Evolutionary conservation across 92 coral and sea anemone species (phyloP).

Genomic region (Montipora capitata): DNA sequence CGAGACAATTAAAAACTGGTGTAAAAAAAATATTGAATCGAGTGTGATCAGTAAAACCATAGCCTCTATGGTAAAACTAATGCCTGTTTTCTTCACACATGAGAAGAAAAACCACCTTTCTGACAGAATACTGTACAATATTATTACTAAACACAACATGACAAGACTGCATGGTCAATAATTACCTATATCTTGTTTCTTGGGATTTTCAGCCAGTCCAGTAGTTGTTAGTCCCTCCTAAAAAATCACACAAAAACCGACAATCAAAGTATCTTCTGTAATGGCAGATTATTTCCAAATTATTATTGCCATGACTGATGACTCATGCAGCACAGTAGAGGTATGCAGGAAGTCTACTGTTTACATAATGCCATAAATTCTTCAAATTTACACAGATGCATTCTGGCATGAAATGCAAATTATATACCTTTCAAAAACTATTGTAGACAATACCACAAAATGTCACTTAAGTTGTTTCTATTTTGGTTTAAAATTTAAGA

Average conservation of each 20-base stretch:
- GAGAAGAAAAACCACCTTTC: no score
- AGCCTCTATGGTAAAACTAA: no score
- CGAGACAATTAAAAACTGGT: no score
- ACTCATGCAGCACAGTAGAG: not conserved
- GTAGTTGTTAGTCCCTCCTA: slow-evolving; percentile 97
- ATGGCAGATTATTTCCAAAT: not conserved
- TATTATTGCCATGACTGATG: not conserved
- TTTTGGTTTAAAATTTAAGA: no score
- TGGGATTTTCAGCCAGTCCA: slow-evolving; percentile 82
- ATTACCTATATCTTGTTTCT: slow-evolving; percentile 94
- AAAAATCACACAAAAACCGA: not conserved
- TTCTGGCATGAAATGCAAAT: slow-evolving; percentile 47
- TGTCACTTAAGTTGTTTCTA: no score
- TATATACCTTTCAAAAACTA: not conserved
- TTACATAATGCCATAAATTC: slow-evolving; percentile 64
- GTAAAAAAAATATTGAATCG: no score
- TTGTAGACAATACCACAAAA: not conserved
- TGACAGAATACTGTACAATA: not conserved
- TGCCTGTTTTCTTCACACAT: no score
- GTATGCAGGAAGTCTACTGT: slow-evolving; percentile 9
- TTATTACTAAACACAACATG: not conserved
- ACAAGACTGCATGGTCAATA: not conserved
- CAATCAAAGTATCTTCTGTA: not conserved
- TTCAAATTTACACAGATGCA: slow-evolving; percentile 73
- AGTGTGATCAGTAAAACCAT: no score